Evolutionary conservation across 2,797 vertebrate species (phyloP), one percentile per base, ranked within the genome.

Genomic region (Myotis planiceps): DNA sequence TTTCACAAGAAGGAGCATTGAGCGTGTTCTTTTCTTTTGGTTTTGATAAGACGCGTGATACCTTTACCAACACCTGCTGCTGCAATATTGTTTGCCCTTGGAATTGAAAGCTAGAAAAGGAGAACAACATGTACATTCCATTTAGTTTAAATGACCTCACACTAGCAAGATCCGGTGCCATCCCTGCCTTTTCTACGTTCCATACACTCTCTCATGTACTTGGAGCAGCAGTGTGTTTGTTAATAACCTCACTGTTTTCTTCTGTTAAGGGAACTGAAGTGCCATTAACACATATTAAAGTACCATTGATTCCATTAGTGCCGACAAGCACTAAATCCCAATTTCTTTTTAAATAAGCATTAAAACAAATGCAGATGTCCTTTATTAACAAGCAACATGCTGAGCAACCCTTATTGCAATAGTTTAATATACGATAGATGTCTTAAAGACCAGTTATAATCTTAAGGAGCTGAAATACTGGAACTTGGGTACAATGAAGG

Each of bases 331-430:
- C 92, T 97, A 97, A 97, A 97, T 97, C 92, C 96, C 90, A 92
- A 97, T 97, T 97, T 98, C 97, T 97, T 97, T 96, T 97, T 97
- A 97, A 97, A 96, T 97, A 97, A 97, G 97, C 97, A 94, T 97
- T 97, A 95, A 96, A 95, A 98, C 75, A 98, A 97, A 97, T 97
- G 97, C 95, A 97, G 90, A 96, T 96, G 83, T 92, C 92, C 96
- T 96, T 96, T 98, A 96, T 96, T 97, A 98, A 97, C 90, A 96
- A 94, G 96, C 42, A 95, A 71, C 96, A 96, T 93, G 95, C 96
- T 97, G 96, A 96, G 97, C 86, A 86, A 80, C 42, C 37, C 71
- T 95, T 94, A 94, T 18, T 97, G 75, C 88, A 81, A 95, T 78
- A 94, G 90, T 72, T 83, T 94, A 97, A 95, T 92, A 86, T 92